These are phyloP conservation scores for Alectura lathami DNA, from an alignment of 2,113 vertebrate species.

Conservation along the genomic window DNA sequence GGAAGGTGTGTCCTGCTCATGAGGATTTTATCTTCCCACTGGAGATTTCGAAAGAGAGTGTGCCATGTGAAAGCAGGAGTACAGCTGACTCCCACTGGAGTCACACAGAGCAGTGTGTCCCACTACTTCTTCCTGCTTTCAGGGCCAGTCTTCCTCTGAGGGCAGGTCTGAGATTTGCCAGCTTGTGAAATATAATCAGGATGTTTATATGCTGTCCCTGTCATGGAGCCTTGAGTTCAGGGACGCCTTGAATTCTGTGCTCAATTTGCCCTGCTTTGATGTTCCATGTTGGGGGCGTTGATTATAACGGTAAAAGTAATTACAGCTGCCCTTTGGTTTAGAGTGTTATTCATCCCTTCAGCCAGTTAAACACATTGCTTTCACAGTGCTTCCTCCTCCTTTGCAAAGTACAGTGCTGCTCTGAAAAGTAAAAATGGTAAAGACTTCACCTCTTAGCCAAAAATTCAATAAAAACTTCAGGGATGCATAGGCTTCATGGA, in stretches of 20 bases:
- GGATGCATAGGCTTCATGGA: background rate
- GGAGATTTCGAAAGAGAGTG: background rate
- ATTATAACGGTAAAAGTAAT: constrained; percentile 10
- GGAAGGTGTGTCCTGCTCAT: background rate
- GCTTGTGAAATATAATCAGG: constrained; percentile 27
- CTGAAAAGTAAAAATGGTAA: background rate
- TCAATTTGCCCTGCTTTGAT: background rate
- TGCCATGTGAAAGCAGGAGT: background rate
- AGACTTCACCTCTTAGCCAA: background rate
- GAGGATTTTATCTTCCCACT: background rate
- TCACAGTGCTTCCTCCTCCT: background rate
- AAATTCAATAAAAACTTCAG: background rate
- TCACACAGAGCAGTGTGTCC: background rate
- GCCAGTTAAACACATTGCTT: background rate
- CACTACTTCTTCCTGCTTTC: background rate
- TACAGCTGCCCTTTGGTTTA: constrained; percentile 9
- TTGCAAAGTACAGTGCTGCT: background rate
- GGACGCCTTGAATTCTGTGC: background rate
- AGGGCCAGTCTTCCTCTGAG: background rate
- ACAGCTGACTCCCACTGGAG: background rate
- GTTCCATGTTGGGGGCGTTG: background rate
- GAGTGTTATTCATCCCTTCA: background rate
- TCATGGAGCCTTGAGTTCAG: constrained; percentile 51
- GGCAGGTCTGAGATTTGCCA: background rate
- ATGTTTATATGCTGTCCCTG: background rate